These are phyloP conservation scores for Petrolisthes cinctipes DNA, from an alignment of 2,888 invertebrate species.

Conservation along the genomic window DNA sequence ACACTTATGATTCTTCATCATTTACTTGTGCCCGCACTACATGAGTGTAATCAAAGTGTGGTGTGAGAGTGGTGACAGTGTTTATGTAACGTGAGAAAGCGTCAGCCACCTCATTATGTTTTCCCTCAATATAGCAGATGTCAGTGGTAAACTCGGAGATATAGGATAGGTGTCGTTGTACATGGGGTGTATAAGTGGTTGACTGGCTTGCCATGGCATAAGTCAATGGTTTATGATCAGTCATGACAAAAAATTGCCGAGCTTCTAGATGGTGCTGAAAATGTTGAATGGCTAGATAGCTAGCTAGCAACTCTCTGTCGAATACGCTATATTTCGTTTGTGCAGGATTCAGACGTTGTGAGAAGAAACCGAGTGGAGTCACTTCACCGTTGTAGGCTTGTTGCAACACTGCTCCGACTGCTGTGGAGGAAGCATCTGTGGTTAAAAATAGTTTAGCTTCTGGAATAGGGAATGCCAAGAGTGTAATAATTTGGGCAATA, in stretches of 20 bases:
- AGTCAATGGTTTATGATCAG: slow-evolving; percentile 66
- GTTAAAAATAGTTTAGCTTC: background rate
- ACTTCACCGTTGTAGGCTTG: slow-evolving; percentile 62
- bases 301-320: slow-evolving; percentile 48
- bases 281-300: slow-evolving; percentile 43
- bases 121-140: background rate
- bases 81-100: background rate
- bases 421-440: slow-evolving; percentile 64
- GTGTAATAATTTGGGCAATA: background rate
- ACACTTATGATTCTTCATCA: background rate
- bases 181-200: slow-evolving; percentile 68
- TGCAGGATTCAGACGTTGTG: slow-evolving; percentile 63
- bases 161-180: slow-evolving; percentile 67
- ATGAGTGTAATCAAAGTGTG: background rate
- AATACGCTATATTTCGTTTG: slow-evolving; percentile 68
- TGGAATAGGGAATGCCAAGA: background rate
- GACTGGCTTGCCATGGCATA: slow-evolving; percentile 68
- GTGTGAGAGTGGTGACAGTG: background rate
- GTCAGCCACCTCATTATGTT: background rate
- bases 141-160: slow-evolving; percentile 69
- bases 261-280: slow-evolving; percentile 68
- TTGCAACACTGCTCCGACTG: slow-evolving; percentile 67
- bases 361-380: slow-evolving; percentile 67
- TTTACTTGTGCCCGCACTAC: background rate
- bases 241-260: slow-evolving; percentile 67